Conservation (phyloP, 2,797 vertebrate genomes). For the Pipistrellus kuhlii region DNA sequence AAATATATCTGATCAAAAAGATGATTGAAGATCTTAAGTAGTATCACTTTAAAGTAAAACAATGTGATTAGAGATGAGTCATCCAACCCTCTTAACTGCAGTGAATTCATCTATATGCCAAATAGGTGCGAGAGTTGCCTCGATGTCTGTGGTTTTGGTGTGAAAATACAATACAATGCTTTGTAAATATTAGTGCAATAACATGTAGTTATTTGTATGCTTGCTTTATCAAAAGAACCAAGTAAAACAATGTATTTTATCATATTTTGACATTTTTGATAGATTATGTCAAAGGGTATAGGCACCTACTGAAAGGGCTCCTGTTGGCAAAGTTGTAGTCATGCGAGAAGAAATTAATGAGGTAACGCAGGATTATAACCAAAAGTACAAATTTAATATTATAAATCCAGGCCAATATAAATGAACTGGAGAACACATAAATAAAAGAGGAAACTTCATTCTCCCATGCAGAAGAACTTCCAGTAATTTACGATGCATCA, state of each 20-base stretch:
- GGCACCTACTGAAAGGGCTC: neutral
- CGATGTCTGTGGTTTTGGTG: neutral
- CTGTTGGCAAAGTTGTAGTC: neutral
- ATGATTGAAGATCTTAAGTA: neutral
- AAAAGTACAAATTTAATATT: neutral
- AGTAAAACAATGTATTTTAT: neutral
- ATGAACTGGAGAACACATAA: neutral
- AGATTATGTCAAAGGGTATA: neutral
- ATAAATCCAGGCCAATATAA: neutral
- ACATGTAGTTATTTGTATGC: neutral
- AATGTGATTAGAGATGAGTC: neutral
- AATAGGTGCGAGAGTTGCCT: accelerated
- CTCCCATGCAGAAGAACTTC: neutral
- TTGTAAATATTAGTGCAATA: neutral
- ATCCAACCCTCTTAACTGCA: neutral
- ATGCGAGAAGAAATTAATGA: neutral
- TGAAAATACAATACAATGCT: neutral
- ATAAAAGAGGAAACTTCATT: neutral
- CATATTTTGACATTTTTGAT: neutral
- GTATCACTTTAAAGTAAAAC: neutral
- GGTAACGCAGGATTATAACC: neutral
- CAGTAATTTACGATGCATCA: neutral
- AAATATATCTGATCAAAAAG: neutral
- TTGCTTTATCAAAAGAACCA: neutral
- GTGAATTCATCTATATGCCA: neutral